A percentile compares a stretch with the other conserved stretches of the same genome.
Conservation (phyloP, 1,140 invertebrate genomes). For the Trichoplusia ni region DNA sequence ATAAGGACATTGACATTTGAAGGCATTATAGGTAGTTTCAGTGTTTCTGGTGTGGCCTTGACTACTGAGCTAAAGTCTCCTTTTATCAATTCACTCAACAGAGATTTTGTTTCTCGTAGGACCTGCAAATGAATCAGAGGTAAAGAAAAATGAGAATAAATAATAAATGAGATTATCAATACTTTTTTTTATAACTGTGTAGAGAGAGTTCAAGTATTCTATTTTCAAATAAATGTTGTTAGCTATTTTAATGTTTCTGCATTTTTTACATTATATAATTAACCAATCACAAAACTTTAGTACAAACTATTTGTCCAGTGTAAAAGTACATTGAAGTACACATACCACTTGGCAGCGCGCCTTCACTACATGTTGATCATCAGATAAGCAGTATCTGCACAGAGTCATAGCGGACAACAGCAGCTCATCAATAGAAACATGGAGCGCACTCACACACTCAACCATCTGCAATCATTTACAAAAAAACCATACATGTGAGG, state of each 20-base stretch:
- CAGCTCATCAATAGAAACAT: conserved; percentile 69
- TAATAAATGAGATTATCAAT: not conserved
- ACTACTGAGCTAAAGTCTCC: conserved; percentile 55
- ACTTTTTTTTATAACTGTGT: too few species aligned
- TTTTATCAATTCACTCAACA: conserved; percentile 60
- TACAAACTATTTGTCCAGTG: not conserved
- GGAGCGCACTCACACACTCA: conserved; percentile 54
- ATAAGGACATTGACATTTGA: conserved; percentile 69
- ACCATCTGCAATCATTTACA: conserved; percentile 61
- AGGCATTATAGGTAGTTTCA: conserved; percentile 67
- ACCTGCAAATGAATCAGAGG: conserved; percentile 57
- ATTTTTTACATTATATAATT: too few species aligned
- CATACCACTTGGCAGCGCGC: conserved; percentile 74
- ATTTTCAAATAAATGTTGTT: too few species aligned
- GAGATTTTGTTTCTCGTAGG: conserved; percentile 67
- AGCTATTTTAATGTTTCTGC: too few species aligned
- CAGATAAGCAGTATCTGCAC: conserved; percentile 61
- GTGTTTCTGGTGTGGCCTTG: conserved; percentile 47
- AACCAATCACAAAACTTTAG: too few species aligned
- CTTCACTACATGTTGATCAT: conserved; percentile 67
- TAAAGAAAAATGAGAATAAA: not conserved
- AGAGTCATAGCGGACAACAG: conserved; percentile 72
- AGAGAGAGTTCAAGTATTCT: too few species aligned
- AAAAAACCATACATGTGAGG: conserved; percentile 20
- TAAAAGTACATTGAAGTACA: conserved; percentile 18